Conservation (phyloP, 1,140 invertebrate genomes). For the Contarinia nasturtii region DNA sequence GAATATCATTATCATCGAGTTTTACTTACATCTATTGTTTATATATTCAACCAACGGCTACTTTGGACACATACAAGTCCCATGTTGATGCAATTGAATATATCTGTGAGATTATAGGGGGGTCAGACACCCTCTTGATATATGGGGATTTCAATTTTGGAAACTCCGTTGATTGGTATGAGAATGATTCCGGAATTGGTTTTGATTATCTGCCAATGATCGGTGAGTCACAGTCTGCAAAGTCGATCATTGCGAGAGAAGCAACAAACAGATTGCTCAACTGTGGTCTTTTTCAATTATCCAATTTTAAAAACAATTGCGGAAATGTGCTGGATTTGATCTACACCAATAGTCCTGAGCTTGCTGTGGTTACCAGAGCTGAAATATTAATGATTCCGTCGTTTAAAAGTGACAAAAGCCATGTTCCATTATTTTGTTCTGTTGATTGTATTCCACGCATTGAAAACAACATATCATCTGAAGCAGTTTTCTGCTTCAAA, state of each 20-base stretch:
- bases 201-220: not conserved
- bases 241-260: not conserved
- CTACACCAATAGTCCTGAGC: not conserved
- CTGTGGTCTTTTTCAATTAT: not conserved
- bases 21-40: not conserved
- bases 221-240: not conserved
- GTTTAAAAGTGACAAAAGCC: not conserved
- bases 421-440: not conserved
- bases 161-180: not conserved
- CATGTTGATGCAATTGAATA: not conserved
- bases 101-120: not conserved
- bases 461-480: too few relatives aligned
- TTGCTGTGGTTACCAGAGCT: not conserved
- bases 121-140: not conserved
- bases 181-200: not conserved
- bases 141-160: not conserved
- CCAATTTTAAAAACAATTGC: not conserved
- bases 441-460: not conserved
- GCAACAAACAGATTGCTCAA: not conserved
- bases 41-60: not conserved
- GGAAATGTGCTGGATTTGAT: not conserved
- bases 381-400: not conserved
- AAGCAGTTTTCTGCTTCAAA: not conserved
- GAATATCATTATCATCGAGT: not conserved
- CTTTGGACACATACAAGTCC: not conserved